Base-by-base conservation (phyloP, 1,140 invertebrate genomes). In the Habropoda laboriosa region DNA sequence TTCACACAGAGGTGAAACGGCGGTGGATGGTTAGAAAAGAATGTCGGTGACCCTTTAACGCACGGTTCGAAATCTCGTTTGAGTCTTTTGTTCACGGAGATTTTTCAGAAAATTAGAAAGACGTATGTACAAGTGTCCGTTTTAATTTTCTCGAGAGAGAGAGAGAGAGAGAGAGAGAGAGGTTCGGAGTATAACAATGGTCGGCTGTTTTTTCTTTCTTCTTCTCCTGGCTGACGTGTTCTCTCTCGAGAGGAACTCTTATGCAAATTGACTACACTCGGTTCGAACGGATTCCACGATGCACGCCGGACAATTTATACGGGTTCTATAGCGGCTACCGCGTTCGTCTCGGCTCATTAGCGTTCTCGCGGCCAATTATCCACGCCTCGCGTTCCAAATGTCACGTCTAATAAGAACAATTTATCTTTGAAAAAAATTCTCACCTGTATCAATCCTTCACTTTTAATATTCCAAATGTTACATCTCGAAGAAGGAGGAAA, bases 201-300 rank as follows among this genome's bases (percentile, higher is more conserved):
- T 3, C 27, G 55, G 2, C 21, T n/a, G 3, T 21, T 1, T 51
- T 0, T 21, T 6, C 5, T n/a, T 2, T 40, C 13, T 57, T 18
- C 24, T 38, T 35, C 10, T 27, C 3, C 24, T 27, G 6, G 7
- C 35, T 35, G n/a, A 18, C 12, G 35, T 7, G 67, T 49, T 12
- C 2, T n/a, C n/a, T n/a, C n/a, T n/a, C n/a, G n/a, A n/a, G n/a
- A n/a, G 12, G 8, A 24, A 16, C 35, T 35, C 38, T 49, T 47
- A 74, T 74, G 71, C 71, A 51, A 74, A 74, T 51, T n/a, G n/a
- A n/a, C n/a, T n/a, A n/a, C n/a, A n/a, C 13, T 18, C 27, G 4
- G 7, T 40, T 30, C n/a, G n/a, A 30, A 40, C 10, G 5, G 42
- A 63, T 30, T 63, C 40, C 27, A 32, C 24, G 21, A 40, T 24